phyloP scores from a whole-genome alignment of 1,140 invertebrate genomes.

The Hyposmocoma kahamanoa region DNA sequence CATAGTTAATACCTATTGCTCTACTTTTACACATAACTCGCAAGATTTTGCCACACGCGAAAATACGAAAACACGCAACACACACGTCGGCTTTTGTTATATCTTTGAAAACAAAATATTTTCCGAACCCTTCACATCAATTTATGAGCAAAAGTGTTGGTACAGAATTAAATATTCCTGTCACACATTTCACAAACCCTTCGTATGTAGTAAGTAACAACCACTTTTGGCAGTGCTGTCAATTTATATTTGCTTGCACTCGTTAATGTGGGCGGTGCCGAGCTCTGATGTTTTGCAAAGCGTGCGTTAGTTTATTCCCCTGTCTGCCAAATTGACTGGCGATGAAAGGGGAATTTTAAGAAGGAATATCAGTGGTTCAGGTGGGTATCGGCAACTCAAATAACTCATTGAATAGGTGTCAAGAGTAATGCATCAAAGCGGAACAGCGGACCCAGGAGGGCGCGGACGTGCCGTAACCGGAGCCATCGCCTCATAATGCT shows the following conservation, averaged over 20 bases:
- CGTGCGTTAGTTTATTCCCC: constrained; percentile 14
- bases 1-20: too few relatives aligned
- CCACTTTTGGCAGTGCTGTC: constrained; percentile 54
- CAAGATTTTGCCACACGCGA: too few relatives aligned
- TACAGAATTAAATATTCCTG: constrained; percentile 52
- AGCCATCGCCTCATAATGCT: constrained; percentile 65
- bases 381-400: constrained; percentile 37
- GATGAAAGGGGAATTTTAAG: constrained; percentile 8
- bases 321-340: constrained; percentile 8
- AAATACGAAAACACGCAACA: too few relatives aligned
- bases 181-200: constrained; percentile 44
- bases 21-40: too few relatives aligned
- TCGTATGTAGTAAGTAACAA: constrained; percentile 49
- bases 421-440: constrained; percentile 63
- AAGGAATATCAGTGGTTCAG: constrained; percentile 23
- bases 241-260: constrained; percentile 66
- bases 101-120: constrained; percentile 11
- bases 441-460: constrained; percentile 37
- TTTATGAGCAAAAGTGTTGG: constrained; percentile 10
- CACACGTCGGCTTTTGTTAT: constrained; percentile 1
- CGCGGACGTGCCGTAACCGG: constrained; percentile 60
- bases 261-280: constrained; percentile 43
- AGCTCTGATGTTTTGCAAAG: constrained; percentile 29
- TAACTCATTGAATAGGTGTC: constrained; percentile 62
- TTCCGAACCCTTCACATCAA: constrained; percentile 16